A percentile compares a stretch with the other conserved stretches of the same genome.
These are phyloP conservation scores for Metalampra italica DNA, from an alignment of 2,888 invertebrate species.

Conservation along the genomic window DNA sequence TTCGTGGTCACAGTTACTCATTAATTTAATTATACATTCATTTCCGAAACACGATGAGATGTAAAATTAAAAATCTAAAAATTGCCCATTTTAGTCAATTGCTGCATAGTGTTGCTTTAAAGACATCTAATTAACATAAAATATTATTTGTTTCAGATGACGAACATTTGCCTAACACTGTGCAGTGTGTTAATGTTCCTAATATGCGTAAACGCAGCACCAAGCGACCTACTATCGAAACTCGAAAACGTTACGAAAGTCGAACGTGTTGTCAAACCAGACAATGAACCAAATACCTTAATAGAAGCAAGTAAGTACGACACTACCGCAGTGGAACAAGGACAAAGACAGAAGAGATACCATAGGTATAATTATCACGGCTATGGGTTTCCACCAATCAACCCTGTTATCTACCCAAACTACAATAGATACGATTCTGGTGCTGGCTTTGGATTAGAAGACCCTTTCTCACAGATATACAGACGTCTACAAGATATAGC, in stretches of 20 bases:
- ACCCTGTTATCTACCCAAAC: constrained; percentile 28
- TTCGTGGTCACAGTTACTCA: too few relatives aligned
- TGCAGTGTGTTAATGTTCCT: constrained; percentile 39
- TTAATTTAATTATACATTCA: too few relatives aligned
- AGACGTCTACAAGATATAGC: constrained; percentile 41
- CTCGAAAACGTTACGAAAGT: constrained; percentile 29
- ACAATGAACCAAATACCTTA: constrained; percentile 21
- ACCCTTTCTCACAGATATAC: constrained; percentile 40
- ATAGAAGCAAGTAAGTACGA: constrained; percentile 22
- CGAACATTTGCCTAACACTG: constrained; percentile 25
- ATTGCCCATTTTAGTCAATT: too few relatives aligned
- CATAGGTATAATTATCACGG: constrained; percentile 39
- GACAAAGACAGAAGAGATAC: constrained; percentile 44
- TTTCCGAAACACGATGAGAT: too few relatives aligned
- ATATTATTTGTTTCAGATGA: constrained; percentile 52
- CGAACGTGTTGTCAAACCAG: constrained; percentile 27
- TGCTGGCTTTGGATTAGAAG: constrained; percentile 31
- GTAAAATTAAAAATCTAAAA: too few relatives aligned
- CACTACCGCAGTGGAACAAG: constrained; percentile 23
- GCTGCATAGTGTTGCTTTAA: too few relatives aligned
- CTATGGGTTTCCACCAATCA: constrained; percentile 34
- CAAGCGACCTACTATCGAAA: constrained; percentile 33
- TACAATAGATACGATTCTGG: constrained; percentile 29
- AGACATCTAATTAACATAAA: background rate
- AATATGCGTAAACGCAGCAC: constrained; percentile 40